phyloP scores from a whole-genome alignment of 2,797 vertebrate species.

The Rhincodon typus region DNA sequence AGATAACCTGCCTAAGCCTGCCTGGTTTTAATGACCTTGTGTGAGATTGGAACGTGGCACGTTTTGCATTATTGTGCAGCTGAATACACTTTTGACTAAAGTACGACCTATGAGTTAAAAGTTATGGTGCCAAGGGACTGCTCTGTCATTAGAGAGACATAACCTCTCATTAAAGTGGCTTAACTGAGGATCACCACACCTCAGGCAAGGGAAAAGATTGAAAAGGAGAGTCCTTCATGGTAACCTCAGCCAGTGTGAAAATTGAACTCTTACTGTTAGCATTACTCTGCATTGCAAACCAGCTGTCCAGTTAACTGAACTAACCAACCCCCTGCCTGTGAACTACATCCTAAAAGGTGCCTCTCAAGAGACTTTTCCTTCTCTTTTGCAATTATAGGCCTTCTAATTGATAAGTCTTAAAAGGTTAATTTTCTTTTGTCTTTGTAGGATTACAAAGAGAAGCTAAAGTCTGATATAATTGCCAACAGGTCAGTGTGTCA shows the following conservation, averaged over 20 bases:
- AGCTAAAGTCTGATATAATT: slow-evolving; percentile 14
- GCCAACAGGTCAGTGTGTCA: not conserved
- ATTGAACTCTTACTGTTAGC: no score
- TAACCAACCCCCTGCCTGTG: not conserved
- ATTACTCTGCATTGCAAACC: no score
- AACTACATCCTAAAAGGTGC: not conserved
- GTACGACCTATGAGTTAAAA: no score
- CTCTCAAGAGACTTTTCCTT: not conserved
- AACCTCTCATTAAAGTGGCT: no score
- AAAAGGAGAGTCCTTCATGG: no score
- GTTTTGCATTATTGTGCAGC: not conserved
- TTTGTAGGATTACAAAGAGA: slow-evolving; percentile 23
- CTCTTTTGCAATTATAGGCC: not conserved
- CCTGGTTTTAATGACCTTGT: not conserved
- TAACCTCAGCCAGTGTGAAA: no score
- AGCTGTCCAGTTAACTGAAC: no score
- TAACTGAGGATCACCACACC: no score
- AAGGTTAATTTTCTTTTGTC: not conserved
- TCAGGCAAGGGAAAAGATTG: no score
- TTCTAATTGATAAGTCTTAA: not conserved
- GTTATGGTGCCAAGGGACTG: no score
- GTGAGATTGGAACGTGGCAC: not conserved
- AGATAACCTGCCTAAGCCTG: not conserved
- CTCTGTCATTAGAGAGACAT: no score
- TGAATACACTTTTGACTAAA: not conserved